These are phyloP conservation scores for Aegotheles bennettii DNA, from an alignment of 2,113 vertebrate genomes.

Conservation along the genomic window DNA sequence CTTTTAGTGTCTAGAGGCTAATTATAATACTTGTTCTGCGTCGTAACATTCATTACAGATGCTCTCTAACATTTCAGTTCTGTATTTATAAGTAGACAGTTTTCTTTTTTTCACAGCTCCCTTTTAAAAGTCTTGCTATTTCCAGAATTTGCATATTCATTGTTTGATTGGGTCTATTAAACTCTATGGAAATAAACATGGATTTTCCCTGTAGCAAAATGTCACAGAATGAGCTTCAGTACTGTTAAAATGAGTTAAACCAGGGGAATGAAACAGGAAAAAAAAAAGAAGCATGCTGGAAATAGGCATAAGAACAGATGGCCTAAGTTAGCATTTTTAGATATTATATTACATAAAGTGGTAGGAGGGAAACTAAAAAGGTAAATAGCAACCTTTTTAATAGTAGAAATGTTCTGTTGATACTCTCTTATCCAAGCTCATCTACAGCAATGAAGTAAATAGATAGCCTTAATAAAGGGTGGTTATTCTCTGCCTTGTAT, in stretches of 20 bases:
- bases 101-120: background rate
- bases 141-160: slow-evolving; percentile 6
- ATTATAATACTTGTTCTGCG: background rate
- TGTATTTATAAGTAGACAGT: background rate
- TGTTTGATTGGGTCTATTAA: slow-evolving; percentile 22
- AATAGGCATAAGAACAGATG: slow-evolving; percentile 59
- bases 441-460: background rate
- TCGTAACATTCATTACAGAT: background rate
- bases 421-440: background rate
- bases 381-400: slow-evolving; percentile 5
- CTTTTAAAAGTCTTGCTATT: background rate
- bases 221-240: background rate
- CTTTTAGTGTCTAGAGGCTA: background rate
- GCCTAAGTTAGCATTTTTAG: slow-evolving; percentile 26
- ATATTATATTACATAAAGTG: slow-evolving; percentile 53
- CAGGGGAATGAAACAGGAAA: background rate
- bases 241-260: slow-evolving; percentile 41
- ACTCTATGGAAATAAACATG: slow-evolving; percentile 25
- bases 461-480: background rate
- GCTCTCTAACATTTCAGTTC: background rate
- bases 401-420: slow-evolving; percentile 47
- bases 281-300: background rate
- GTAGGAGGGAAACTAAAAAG: slow-evolving; percentile 37
- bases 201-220: slow-evolving; percentile 39
- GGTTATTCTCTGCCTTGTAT: background rate